Evolutionary conservation across 2,888 invertebrate genomes (phyloP).

Genomic region (Lasioglossum villosulum): DNA sequence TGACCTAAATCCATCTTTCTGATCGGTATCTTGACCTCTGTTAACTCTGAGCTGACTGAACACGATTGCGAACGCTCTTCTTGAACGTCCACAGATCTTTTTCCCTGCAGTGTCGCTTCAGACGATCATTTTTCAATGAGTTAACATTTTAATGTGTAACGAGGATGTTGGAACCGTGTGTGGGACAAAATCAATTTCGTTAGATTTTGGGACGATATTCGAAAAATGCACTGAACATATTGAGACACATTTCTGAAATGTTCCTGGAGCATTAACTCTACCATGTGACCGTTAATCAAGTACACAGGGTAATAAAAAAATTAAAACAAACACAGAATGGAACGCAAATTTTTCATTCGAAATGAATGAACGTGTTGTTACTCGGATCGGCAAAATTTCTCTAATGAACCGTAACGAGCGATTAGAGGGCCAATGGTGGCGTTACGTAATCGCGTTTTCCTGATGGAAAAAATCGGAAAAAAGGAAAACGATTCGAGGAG

Average conservation of each 20-base stretch:
- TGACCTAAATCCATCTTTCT: constrained; percentile 31
- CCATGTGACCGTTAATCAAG: background rate
- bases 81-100: background rate
- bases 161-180: background rate
- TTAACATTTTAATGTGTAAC: background rate
- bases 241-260: background rate
- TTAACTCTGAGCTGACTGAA: constrained; percentile 3
- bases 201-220: too few relatives aligned
- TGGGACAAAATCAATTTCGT: background rate
- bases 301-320: background rate
- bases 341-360: background rate
- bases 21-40: constrained; percentile 43
- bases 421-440: background rate
- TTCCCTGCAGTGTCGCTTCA: background rate
- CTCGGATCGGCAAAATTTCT: background rate
- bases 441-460: background rate
- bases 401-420: background rate
- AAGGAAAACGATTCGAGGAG: background rate
- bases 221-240: background rate
- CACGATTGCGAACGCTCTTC: background rate
- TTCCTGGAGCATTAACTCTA: background rate
- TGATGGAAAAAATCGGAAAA: background rate
- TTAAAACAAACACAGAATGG: background rate
- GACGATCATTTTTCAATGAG: background rate
- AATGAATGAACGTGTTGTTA: background rate